These are phyloP conservation scores for Propithecus deckenii DNA, from an alignment of 2,797 vertebrate species.

Conservation along the genomic window DNA sequence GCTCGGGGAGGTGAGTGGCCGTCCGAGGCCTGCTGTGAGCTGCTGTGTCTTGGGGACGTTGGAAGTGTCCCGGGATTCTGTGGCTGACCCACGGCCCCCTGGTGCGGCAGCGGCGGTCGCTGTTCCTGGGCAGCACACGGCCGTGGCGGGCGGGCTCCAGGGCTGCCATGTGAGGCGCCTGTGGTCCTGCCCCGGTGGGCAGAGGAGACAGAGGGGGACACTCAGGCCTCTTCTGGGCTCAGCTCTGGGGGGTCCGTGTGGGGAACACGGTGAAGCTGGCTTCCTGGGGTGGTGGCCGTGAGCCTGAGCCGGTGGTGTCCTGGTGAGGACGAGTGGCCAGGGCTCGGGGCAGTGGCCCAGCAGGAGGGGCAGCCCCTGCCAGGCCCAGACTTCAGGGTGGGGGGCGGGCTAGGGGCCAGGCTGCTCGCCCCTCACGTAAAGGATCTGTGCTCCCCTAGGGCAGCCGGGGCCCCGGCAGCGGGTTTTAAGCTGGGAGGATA, in stretches of 20 bases:
- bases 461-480: neutral
- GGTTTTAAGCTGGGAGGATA: neutral
- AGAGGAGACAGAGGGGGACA: neutral
- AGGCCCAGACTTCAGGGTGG: neutral
- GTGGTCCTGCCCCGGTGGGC: neutral
- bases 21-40: fast-evolving
- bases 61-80: neutral
- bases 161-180: fast-evolving
- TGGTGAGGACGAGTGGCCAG: neutral
- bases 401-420: no score
- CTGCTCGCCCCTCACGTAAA: neutral
- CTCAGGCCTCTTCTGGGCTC: neutral
- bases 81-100: fast-evolving
- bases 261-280: neutral
- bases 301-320: neutral
- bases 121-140: neutral
- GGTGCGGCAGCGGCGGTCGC: fast-evolving
- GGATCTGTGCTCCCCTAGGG: neutral
- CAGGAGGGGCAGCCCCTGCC: neutral
- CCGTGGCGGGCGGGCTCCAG: fast-evolving
- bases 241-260: neutral
- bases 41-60: neutral
- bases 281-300: neutral
- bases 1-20: conserved; percentile 88
- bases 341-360: fast-evolving